Evolutionary conservation across 1,140 invertebrate species (phyloP).

Genomic region (Anoplolepis gracilipes): DNA sequence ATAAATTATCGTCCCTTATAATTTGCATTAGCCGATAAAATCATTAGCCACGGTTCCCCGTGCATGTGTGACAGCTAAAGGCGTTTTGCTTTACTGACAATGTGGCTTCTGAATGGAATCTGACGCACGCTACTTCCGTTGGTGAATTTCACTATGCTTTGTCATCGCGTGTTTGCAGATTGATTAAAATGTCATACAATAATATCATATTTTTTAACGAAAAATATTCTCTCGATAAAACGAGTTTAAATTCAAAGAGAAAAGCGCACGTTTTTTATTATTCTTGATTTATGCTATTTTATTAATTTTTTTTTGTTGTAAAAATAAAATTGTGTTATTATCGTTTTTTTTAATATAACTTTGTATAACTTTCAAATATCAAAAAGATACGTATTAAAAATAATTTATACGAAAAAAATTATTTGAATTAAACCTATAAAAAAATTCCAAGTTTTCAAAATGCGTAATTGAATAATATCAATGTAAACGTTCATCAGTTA

Average conservation of each 20-base stretch:
- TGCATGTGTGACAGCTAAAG: constrained; percentile 9
- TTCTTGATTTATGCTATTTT: constrained; percentile 6
- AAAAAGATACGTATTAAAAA: background rate
- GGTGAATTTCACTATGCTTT: constrained; percentile 15
- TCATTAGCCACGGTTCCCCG: constrained; percentile 26
- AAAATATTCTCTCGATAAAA: constrained; percentile 2
- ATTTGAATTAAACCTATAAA: background rate
- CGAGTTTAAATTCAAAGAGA: constrained; percentile 8
- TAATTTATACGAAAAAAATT: background rate
- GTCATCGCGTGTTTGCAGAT: background rate
- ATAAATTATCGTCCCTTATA: constrained; percentile 68
- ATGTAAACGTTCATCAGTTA: constrained; percentile 3
- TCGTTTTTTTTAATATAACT: background rate
- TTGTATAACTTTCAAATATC: background rate
- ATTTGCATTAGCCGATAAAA: constrained; percentile 73
- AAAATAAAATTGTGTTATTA: constrained; percentile 12
- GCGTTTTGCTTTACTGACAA: constrained; percentile 45
- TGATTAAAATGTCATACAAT: background rate
- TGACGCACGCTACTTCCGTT: background rate
- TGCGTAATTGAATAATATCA: constrained; percentile 32
- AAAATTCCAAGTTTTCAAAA: background rate
- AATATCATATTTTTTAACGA: constrained; percentile 2
- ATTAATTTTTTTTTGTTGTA: background rate
- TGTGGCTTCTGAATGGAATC: constrained; percentile 42
- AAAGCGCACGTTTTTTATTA: background rate